Evolutionary conservation across 2,888 invertebrate species (phyloP).

Genomic region (Harpagoxenus sublaevis): DNA sequence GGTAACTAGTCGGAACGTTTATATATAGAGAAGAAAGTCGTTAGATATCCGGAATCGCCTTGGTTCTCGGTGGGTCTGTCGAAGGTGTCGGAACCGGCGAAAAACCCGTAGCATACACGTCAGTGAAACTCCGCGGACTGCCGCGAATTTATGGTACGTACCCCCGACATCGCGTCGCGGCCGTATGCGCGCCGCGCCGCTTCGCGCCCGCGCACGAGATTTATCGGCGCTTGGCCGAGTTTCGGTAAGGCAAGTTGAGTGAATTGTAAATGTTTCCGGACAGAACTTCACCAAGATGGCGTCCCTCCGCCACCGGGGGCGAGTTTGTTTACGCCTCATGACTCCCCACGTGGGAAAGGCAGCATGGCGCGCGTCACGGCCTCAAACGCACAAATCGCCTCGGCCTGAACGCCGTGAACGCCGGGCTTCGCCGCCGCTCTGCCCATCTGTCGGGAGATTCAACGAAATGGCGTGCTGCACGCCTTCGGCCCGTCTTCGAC

Average conservation of each 20-base stretch:
- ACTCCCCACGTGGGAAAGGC: conserved; percentile 84
- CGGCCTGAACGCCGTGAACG: conserved; percentile 47
- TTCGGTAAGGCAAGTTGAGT: conserved; percentile 79
- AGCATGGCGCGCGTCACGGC: conserved; percentile 80
- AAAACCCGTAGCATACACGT: conserved; percentile 69
- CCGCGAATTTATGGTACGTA: conserved; percentile 71
- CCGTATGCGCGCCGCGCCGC: conserved; percentile 32
- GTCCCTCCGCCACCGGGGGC: conserved; percentile 71
- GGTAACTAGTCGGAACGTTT: not conserved
- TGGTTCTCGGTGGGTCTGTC: conserved; percentile 23
- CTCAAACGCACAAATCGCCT: conserved; percentile 72
- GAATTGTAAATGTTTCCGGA: conserved; percentile 81
- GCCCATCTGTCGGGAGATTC: conserved; percentile 48
- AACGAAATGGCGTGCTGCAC: conserved; percentile 45
- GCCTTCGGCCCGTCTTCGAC: conserved; percentile 38
- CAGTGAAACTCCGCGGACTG: conserved; percentile 71
- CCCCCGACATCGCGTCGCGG: conserved; percentile 47
- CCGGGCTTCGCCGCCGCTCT: conserved; percentile 15
- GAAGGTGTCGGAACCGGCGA: conserved; percentile 62
- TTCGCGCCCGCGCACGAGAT: conserved; percentile 72
- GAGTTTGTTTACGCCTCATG: conserved; percentile 84
- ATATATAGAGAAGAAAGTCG: not conserved
- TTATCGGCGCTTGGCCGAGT: conserved; percentile 76
- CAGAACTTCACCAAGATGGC: conserved; percentile 80
- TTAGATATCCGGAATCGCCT: conserved; percentile 24